Base-by-base conservation (phyloP, 2,113 vertebrate species). In the Cyphomyrus plagiostoma region DNA sequence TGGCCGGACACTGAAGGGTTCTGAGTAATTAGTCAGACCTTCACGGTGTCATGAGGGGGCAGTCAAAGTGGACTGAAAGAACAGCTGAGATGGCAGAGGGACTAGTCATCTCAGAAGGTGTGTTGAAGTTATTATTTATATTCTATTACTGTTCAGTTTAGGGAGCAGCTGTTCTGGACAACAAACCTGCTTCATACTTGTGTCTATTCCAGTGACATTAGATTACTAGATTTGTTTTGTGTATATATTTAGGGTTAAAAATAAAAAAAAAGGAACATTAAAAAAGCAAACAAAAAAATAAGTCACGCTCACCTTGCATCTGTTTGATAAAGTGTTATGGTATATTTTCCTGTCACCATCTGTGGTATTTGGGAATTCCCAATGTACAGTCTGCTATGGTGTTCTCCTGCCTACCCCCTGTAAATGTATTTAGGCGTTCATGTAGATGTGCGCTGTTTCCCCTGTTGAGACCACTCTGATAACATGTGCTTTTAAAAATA, bases 361-460 rank as follows among this genome's bases (percentile, higher is more conserved):
- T 97, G 98, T 98, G 97, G 96, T 97, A 96, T 89, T 90, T 96
- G 92, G 88, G 95, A 96, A 95, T 95, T 96, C 95, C 97, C 96
- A 95, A 97, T 96, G 97, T 98, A 97, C 97, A 93, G 97, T 96
- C 39, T 94, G 96, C 95, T 96, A 94, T 92, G 91, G 95, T 96
- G 95, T 96, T 95, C 95, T 94, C 94, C 94, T 91, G 94, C 94
- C 94, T 89, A 88, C 97, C 96, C 95, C 96, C 94, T 98, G 98
- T 98, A 98, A 98, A 97, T 96, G 98, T 97, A 98, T 97, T 98
- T 97, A 97, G 97, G 97, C 95, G 92, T 93, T 95, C 93, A 95
- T 95, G 97, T 99, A 98, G 97, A 97, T 98, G 97, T 99, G 98
- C 96, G 97, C 97, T 95, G 96, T 95, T 96, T 97, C 94, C 96